Evolutionary conservation across 1,140 invertebrate species (phyloP).

Genomic region (Ridgeia piscesae): DNA sequence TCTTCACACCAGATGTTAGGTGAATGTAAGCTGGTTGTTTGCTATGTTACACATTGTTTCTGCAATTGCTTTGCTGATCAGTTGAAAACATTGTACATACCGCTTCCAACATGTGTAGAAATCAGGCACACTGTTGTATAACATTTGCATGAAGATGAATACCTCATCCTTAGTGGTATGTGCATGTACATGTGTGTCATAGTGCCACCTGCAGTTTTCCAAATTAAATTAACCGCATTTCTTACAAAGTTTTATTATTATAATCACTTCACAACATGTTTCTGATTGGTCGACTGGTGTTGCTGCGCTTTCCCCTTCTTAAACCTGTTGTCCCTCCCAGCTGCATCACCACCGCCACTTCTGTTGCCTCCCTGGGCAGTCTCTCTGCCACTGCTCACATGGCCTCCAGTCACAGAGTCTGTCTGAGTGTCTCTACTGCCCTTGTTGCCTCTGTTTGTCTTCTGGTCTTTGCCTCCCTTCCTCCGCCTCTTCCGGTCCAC

Average conservation of each 20-base stretch:
- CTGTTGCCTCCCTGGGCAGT: not conserved
- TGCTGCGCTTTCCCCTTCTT: not conserved
- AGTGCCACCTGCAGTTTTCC: too few relatives aligned
- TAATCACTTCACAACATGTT: not conserved
- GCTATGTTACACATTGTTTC: too few relatives aligned
- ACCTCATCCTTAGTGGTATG: too few relatives aligned
- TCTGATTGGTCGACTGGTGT: not conserved
- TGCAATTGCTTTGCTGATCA: too few relatives aligned
- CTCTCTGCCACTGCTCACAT: not conserved
- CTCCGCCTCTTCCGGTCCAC: not conserved
- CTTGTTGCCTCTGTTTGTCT: not conserved
- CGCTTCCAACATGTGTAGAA: too few relatives aligned
- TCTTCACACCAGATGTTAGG: too few relatives aligned
- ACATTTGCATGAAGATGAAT: too few relatives aligned
- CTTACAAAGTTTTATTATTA: not conserved
- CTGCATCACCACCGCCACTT: not conserved
- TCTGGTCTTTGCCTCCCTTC: not conserved
- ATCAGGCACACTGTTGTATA: too few relatives aligned
- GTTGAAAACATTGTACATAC: too few relatives aligned
- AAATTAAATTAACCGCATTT: not conserved
- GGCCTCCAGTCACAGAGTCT: not conserved
- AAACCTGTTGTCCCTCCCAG: not conserved
- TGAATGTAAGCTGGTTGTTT: too few relatives aligned
- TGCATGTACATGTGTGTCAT: too few relatives aligned
- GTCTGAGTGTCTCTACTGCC: not conserved